Evolutionary conservation across 2,113 vertebrate species (phyloP).

Genomic region (Chrysemys picta): DNA sequence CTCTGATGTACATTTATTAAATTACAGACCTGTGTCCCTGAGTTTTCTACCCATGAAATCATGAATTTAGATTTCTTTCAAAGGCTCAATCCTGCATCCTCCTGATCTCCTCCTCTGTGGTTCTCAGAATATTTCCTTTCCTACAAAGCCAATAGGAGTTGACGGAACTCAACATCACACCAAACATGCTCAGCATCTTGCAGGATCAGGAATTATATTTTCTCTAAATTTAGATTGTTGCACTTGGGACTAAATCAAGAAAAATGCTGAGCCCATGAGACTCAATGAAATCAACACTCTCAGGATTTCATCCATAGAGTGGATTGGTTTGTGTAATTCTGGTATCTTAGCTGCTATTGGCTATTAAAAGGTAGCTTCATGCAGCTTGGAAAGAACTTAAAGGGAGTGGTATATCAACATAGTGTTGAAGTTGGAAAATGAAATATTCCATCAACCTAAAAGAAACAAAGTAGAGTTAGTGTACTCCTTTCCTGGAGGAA

Average conservation of each 20-base stretch:
- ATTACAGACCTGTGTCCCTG: not conserved
- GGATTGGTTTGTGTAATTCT: not conserved
- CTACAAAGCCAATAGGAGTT: not conserved
- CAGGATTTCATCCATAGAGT: not conserved
- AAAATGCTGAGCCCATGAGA: not conserved
- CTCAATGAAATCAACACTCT: not conserved
- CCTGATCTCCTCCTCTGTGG: not conserved
- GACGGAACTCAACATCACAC: not conserved
- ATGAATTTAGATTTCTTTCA: not conserved
- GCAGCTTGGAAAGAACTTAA: slow-evolving; percentile 8
- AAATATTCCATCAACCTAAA: not conserved
- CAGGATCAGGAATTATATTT: not conserved
- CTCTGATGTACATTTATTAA: not conserved
- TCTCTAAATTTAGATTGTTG: not conserved
- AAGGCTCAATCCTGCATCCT: not conserved
- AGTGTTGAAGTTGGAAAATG: slow-evolving; percentile 1
- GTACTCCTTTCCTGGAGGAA: slow-evolving; percentile 29
- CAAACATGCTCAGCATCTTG: not conserved
- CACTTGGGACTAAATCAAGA: not conserved
- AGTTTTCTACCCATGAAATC: not conserved
- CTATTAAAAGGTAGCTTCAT: not conserved
- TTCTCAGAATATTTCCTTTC: not conserved
- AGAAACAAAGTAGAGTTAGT: not conserved
- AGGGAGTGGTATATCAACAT: not conserved
- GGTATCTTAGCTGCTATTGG: not conserved